Percentiles rank a stretch among this genome's conserved stretches.
phyloP scores from a whole-genome alignment of 2,797 vertebrate genomes.

The Hydrolagus colliei region DNA sequence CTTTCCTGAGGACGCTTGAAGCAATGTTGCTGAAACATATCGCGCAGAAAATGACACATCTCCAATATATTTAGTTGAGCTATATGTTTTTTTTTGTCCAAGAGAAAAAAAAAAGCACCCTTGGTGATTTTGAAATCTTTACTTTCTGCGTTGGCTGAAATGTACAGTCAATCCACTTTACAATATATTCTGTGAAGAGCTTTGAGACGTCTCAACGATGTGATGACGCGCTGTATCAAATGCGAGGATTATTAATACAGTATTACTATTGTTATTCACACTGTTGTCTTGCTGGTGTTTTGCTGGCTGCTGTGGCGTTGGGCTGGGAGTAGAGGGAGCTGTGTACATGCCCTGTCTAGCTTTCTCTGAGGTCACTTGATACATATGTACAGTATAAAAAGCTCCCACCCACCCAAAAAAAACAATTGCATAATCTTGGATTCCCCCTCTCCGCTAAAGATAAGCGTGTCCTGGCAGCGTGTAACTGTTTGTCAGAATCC shows the following conservation, averaged over 20 bases:
- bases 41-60: no score
- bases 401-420: no score
- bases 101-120: no score
- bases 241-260: not conserved
- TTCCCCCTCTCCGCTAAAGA: not conserved
- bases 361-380: conserved; percentile 10
- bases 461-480: not conserved
- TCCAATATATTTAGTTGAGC: no score
- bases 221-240: no score
- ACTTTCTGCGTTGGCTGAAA: not conserved
- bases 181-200: no score
- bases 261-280: not conserved
- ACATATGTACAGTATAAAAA: not conserved
- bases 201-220: no score
- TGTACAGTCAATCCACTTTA: no score
- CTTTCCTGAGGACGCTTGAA: not conserved
- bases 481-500: not conserved
- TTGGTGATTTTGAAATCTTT: no score
- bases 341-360: conserved; percentile 47
- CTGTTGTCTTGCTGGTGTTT: not conserved
- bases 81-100: no score
- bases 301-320: conserved; percentile 56
- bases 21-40: no score
- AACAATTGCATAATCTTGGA: conserved; percentile 21
- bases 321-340: conserved; percentile 79